Evolutionary conservation across 2,113 vertebrate species (phyloP).

Genomic region (Cricetomys ansorgei): DNA sequence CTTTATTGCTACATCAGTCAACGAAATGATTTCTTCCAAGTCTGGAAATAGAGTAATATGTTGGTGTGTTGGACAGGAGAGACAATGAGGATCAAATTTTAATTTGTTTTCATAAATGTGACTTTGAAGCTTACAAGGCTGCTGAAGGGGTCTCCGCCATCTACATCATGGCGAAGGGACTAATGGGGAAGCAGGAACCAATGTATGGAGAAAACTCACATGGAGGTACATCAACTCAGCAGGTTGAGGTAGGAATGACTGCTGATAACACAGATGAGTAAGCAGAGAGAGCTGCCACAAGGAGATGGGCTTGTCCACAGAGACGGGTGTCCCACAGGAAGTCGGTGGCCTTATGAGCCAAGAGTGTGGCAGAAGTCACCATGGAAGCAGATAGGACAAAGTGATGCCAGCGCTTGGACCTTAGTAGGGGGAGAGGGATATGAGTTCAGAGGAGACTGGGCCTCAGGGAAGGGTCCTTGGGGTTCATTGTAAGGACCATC

Average conservation of each 20-base stretch:
- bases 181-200: slow-evolving; percentile 69
- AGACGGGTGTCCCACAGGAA: background rate
- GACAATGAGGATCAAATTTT: slow-evolving; percentile 74
- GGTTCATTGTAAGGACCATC: background rate
- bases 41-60: slow-evolving; percentile 77
- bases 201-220: background rate
- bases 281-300: background rate
- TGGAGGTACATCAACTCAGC: background rate
- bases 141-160: slow-evolving; percentile 70
- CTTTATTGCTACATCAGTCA: slow-evolving; percentile 87
- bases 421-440: background rate
- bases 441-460: background rate
- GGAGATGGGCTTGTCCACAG: background rate
- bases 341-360: background rate
- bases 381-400: background rate
- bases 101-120: slow-evolving; percentile 80
- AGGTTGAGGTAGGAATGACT: background rate
- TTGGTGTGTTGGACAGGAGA: slow-evolving; percentile 70
- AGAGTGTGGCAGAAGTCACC: background rate
- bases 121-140: slow-evolving; percentile 70
- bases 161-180: slow-evolving; percentile 70
- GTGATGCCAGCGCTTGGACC: background rate
- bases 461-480: background rate
- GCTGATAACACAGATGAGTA: background rate
- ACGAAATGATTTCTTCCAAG: slow-evolving; percentile 82